Base-by-base conservation (phyloP, 1,140 invertebrate genomes). In the Leptinotarsa defecta region DNA sequence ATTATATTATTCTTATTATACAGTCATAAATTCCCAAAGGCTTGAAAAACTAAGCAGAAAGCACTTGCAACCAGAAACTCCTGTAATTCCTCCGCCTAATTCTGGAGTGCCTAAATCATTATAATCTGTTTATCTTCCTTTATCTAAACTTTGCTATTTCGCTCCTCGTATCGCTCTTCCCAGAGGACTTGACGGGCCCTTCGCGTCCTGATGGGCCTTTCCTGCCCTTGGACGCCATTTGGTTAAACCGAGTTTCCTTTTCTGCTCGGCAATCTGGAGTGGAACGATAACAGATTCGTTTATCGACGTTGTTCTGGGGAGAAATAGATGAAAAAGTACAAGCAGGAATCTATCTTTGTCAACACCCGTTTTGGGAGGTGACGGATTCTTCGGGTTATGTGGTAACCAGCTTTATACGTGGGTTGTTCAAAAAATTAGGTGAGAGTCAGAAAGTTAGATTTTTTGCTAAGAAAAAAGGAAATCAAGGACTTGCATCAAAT, bases 71-170 rank as follows among this genome's bases (percentile, higher is more conserved):
- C 8, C 8, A 43, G 34, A 11, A 34, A 43, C 34, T 43, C 8
- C 34, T 43, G 34, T 11, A 11, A 43, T 43, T 43, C 8, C 34
- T 43, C 34, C 34, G 34, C 34, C 34, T 43, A 43, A 43, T 43
- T 43, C 52, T 77, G 79, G 76, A 80, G 81, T 76, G 64, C 75
- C 73, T 82, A 82, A 81, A 82, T 82, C 79, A 82, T 82, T 76
- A 63, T 82, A 82, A 81, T 82, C 81, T 79, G 81, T 81, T 82
- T 82, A 82, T 82, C 79, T 79, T 78, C 78, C 76, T 82, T 79
- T 82, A 82, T 82, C 79, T 82, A 80, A 81, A 82, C 79, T 81
- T 82, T 82, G 78, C 78, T 78, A 81, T 80, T 80, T 80, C 78
- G 78, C 75, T 75, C 64, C 74, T 75, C 76, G 78, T 79, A 79